A percentile compares a stretch with the other conserved stretches of the same genome.
These are phyloP conservation scores for Phylloscopus trochilus DNA, from an alignment of 2,113 vertebrate species.

Conservation along the genomic window DNA sequence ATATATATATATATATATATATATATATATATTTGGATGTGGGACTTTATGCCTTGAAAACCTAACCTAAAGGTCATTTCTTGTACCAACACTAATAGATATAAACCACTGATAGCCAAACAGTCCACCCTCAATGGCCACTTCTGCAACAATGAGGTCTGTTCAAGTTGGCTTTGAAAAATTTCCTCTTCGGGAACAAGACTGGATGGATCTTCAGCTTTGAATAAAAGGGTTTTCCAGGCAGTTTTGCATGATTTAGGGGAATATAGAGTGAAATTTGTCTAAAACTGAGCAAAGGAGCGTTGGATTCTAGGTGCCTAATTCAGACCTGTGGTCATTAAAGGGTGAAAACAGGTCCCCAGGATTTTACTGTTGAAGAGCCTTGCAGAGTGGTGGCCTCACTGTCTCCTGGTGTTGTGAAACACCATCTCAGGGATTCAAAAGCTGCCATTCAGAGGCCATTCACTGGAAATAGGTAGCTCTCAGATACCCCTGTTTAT, in stretches of 20 bases:
- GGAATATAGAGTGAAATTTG: not conserved
- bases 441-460: not conserved
- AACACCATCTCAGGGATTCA: accelerated
- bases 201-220: not conserved
- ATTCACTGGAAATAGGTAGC: accelerated
- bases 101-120: not conserved
- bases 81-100: not conserved
- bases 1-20: not conserved
- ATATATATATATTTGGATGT: not conserved
- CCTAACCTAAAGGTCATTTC: not conserved
- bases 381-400: not conserved
- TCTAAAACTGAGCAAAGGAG: not conserved
- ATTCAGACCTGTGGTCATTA: not conserved
- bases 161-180: not conserved
- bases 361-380: not conserved
- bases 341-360: not conserved
- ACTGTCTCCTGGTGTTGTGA: not conserved
- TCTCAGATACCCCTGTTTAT: not conserved
- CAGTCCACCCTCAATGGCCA: not conserved
- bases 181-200: not conserved
- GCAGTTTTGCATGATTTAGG: not conserved
- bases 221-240: not conserved
- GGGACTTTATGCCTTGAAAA: not conserved
- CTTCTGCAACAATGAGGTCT: not conserved
- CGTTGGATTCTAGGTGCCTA: not conserved